A percentile compares a stretch with the other conserved stretches of the same genome.
These are phyloP conservation scores for Craniophora ligustri DNA, from an alignment of 2,888 invertebrate species.

Conservation along the genomic window DNA sequence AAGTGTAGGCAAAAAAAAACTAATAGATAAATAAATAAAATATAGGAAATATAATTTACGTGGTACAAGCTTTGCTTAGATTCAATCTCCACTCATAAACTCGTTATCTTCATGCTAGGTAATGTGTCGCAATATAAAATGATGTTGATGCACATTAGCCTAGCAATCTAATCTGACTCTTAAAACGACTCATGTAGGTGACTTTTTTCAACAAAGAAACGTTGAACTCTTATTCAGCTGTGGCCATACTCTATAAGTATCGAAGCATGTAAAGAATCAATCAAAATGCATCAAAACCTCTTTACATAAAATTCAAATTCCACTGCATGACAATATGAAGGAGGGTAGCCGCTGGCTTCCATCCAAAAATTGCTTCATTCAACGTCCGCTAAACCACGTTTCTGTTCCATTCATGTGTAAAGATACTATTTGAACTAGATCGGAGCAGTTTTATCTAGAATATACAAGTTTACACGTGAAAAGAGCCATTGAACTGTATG, in stretches of 20 bases:
- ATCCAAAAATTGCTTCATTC: conserved; percentile 67
- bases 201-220: no score
- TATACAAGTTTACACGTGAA: conserved; percentile 44
- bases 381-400: conserved; percentile 65
- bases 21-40: no score
- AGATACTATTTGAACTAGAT: conserved; percentile 65
- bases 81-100: no score
- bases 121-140: no score
- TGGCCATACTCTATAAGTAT: not conserved
- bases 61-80: no score
- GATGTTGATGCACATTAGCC: no score
- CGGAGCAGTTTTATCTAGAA: conserved; percentile 47
- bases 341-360: conserved; percentile 56
- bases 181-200: no score
- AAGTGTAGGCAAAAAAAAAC: no score
- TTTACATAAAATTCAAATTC: conserved; percentile 49
- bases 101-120: no score
- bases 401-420: conserved; percentile 60
- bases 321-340: conserved; percentile 46
- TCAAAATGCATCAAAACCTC: conserved; percentile 15
- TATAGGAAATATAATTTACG: no score
- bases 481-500: conserved; percentile 34
- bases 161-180: no score
- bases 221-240: not conserved
- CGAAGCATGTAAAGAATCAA: conserved; percentile 11